Base-by-base conservation (phyloP, 2,797 vertebrate genomes). In the Capromys pilorides region DNA sequence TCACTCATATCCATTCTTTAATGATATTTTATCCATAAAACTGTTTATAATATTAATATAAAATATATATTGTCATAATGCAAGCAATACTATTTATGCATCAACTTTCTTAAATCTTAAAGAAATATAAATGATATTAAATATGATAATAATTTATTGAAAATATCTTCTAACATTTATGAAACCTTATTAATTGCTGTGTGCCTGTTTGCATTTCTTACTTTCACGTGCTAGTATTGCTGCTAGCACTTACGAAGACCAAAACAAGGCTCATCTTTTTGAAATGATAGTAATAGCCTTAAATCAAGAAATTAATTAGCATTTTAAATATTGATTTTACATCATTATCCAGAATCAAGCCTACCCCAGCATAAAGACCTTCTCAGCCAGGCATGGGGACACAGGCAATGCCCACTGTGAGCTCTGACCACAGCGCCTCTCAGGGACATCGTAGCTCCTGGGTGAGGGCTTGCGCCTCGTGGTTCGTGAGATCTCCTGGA, bases 261-360 rank as follows among this genome's bases (percentile, higher is more conserved):
- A 36, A 80, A 93, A 85, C 87, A 91, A 86, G 90, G 81, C 8
- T 45, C 12, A 81, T 71, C 36, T 88, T 94, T 96, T 86, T 87
- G 69, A 91, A 93, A 13, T 88, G 94, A 96, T 13, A 94, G 11
- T 78, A 71, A 91, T n/a, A 95, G 83, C 45, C 11, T 95, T 95
- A 61, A 88, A 88, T 28, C 71, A 1, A 73, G 39, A 33, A 2
- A 94, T 95, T 88, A 95, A 93, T 95, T 90, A 84, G 0, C 96
- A 67, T 75, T 59, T 95, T 67, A 79, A 90, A 87, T 90, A 97
- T n/a, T 96, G 93, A 97, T 97, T 82, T 97, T 78, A 95, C 71
- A 89, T 95, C 28, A 93, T 61, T 86, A 84, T 89, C 84, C 61
- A 88, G 59, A 97, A 89, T 36, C 93, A 96, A 90, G 51, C 75